Base-by-base conservation (phyloP, 2,888 invertebrate species). In the Spialia ferax region DNA sequence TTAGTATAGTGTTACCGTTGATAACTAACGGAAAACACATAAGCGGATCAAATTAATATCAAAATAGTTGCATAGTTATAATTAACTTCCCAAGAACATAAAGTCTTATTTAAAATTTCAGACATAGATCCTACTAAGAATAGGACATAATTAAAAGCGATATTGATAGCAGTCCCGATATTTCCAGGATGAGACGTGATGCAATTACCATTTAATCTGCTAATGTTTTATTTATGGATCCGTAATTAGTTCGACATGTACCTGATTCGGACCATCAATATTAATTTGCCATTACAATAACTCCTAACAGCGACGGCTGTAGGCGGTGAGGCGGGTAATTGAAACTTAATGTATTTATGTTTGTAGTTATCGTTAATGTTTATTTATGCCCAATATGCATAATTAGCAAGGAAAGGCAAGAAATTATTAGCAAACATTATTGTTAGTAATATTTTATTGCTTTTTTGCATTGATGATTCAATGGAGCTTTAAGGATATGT, bases 261-360 rank as follows among this genome's bases (percentile, higher is more conserved):
- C 73, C 71, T 70, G 70, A 71, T 75, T 75, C 74, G 70, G 76
- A 77, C 79, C 80, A 87, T 86, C 84, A 86, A 87, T 87, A 87
- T 86, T 86, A 86, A 87, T 84, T 81, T 78, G 77, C 77, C 77
- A 85, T 86, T 82, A 85, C 79, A 82, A 84, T 82, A 84, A 73
- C 66, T 71, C 69, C 67, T 71, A 68, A 63, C 62, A 63, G 66
- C 59, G 64, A 64, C 70, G 72, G 68, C 56, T 63, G 68, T 71
- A 74, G 70, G 73, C 74, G 74, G 71, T 73, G 76, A 74, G 71
- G 74, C 74, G 71, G 73, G 71, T 73, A 73, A 76, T 77, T 74
- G 72, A 73, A 73, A 72, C 68, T 67, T 74, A 74, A 74, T 75
- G 71, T 72, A 74, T 71, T 63, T 74, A 73, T 57, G 63, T 55